Base-by-base conservation (phyloP, 2,797 vertebrate genomes). In the Kryptopterus vitreolus region DNA sequence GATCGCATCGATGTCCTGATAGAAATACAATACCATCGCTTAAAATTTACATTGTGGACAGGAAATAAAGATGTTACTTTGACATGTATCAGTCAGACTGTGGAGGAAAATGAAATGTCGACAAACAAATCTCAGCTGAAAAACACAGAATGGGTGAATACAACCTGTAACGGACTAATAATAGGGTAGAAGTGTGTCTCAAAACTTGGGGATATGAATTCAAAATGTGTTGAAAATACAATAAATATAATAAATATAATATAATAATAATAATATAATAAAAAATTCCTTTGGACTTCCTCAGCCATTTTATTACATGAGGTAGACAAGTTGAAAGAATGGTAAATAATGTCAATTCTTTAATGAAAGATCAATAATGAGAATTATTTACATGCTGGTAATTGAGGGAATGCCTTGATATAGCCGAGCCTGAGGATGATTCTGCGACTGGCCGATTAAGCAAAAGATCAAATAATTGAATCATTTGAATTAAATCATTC, bases 1-100 rank as follows among this genome's bases (percentile, higher is more conserved):
- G 87, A 86, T 96, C 92, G 31, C 96, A 98, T 80, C 92, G 93
- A 3, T 90, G 77, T 13, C 95, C 96, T 98, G 62, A 4, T 43
- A 43, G 22, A 43, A 4, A 46, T 38, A 48, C 55, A 55, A 61
- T 72, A 48, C 20, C 52, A n/a, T 22, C 13, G 72, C n/a, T 13
- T 69, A 8, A 24, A 13, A 43, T 66, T 43, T 43, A 43, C 43
- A 43, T 12, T 1, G 4, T 38, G 3, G 1, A 38, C 4, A 62
- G 16, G 29, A 31, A 16, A 43, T n/a, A 43, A 43, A n/a, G 29
- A 16, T 66, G 38, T 38, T 20, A 43, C 2, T 20, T 65, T 43
- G n/a, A n/a, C 22, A 5, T 46, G n/a, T 24, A 38, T n/a, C 20
- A 12, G 10, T 22, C 9, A 35, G 61, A 22, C 31, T n/a, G 20